Evolutionary conservation across 2,888 invertebrate genomes (phyloP), one percentile per base, ranked within the genome.

Genomic region (Drosophila hawaiiensis): DNA sequence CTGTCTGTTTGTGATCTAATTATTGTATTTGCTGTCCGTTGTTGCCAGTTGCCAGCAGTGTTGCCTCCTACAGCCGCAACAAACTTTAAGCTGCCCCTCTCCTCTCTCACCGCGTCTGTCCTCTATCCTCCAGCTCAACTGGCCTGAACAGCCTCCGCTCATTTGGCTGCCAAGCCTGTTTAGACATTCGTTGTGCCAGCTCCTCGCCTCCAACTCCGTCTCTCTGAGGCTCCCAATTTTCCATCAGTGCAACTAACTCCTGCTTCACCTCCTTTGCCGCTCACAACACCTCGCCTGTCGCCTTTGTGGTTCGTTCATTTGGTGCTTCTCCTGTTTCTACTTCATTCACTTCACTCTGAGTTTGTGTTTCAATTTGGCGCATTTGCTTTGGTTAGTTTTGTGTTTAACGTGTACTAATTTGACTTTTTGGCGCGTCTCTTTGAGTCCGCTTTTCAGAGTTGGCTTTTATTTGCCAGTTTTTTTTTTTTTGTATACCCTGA

Each of bases 1-100:
- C 77, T 82, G 75, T 87, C 78, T 82, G 78, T 78, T 76, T 87
- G 89, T 89, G 84, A 85, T 85, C 84, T 85, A 85, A 85, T 85
- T 85, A 85, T 89, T 84, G 84, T 82, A 89, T 84, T 84, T 84
- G 84, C 84, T 89, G 89, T 84, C 89, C 80, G 87, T 82, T 79
- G 78, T 70, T 76, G 67, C 76, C 76, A 69, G 80, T 47, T 55
- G 62, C 68, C 65, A 70, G 62, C 63, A 50, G 50, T 65, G 82
- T 73, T 76, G 89, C 76, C 86, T 83, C 83, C 83, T 84, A 79
- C 66, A 59, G 76, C 56, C 50, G 50, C 52, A 54, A 61, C 52
- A 25, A 31, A 71, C 55, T 55, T 43, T 16, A 12, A 31, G 41
- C 56, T 52, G 43, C 50, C 47, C 52, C 25, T 29, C 22, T 12